Evolutionary conservation across 2,888 invertebrate species (phyloP), one percentile per base, ranked within the genome.

Genomic region (Lasius fuliginosus): DNA sequence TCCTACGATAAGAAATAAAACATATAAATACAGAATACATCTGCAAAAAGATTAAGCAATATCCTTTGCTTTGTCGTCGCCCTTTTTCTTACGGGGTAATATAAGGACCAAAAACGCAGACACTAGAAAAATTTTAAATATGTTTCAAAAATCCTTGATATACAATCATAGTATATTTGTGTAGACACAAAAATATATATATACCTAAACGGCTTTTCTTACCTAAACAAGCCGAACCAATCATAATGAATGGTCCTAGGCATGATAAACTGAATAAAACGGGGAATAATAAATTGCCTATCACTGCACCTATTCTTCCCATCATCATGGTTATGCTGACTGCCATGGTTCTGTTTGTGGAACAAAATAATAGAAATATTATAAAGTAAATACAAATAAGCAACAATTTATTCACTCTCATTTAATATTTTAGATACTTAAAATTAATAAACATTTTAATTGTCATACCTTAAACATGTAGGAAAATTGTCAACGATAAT

Each of bases 201-300:
- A 60, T 73, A 11, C 11, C 1, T 62, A 71, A 68, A 36, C 36
- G 71, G 27, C n/a, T 62, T 42, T 73, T 62, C 85, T 90, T 95
- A 97, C 97, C 95, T 88, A 96, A 91, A 89, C 97, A 95, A 33
- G 97, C 96, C 8, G 95, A 92, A 9, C 96, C 96, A 82, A 98
- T 96, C 93, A 97, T 96, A 75, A 97, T 93, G 93, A 98, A 98
- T 3, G 97, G 97, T 30, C 97, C 97, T 42, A 97, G 94, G 91
- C 98, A 98, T 56, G 97, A 97, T 40, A 96, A 95, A 88, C 96
- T 95, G 64, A 98, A 95, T 69, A 98, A 95, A 36, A 96, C 95
- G 0, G 98, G 97, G 92, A 98, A 98, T 3, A 97, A 92, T 67
- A 97, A 94, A 88, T 97, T 97, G 5, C 97, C 98, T 3, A 96